These are phyloP conservation scores for Sebastiscus tertius DNA, from an alignment of 2,797 vertebrate species.

Conservation along the genomic window DNA sequence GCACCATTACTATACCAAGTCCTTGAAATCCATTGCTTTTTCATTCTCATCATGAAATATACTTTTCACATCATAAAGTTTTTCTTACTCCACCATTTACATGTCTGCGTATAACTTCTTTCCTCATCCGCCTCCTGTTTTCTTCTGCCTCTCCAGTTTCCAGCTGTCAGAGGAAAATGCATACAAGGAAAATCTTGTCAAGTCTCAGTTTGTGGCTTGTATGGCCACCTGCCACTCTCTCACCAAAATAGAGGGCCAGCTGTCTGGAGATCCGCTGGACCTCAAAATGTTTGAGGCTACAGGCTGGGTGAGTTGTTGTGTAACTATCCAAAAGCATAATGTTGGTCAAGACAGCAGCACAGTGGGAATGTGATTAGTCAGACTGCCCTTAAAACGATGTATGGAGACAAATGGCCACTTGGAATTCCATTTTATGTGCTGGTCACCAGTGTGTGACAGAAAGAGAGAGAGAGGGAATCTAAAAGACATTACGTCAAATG, in stretches of 20 bases:
- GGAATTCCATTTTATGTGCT: background rate
- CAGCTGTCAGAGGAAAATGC: conserved; percentile 89
- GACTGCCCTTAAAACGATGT: background rate
- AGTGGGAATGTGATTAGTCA: background rate
- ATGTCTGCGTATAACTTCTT: background rate
- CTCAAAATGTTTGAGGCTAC: conserved; percentile 99
- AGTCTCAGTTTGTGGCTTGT: conserved; percentile 95
- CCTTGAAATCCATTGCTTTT: background rate
- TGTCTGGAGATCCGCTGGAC: conserved; percentile 97
- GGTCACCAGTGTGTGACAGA: background rate
- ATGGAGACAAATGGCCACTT: background rate
- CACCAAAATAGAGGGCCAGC: conserved; percentile 95
- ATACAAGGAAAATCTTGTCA: conserved; percentile 90
- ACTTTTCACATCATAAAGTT: background rate
- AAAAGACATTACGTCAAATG: background rate
- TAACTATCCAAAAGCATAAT: background rate
- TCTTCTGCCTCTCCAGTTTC: conserved; percentile 81
- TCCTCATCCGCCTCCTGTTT: background rate
- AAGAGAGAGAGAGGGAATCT: background rate
- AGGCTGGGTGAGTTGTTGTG: conserved; percentile 90
- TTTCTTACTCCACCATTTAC: background rate
- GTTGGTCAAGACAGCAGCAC: background rate
- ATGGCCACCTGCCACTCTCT: conserved; percentile 99
- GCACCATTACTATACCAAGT: background rate
- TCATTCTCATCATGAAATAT: background rate